phyloP scores from a whole-genome alignment of 2,888 invertebrate genomes.

The Campoplex capitator region DNA sequence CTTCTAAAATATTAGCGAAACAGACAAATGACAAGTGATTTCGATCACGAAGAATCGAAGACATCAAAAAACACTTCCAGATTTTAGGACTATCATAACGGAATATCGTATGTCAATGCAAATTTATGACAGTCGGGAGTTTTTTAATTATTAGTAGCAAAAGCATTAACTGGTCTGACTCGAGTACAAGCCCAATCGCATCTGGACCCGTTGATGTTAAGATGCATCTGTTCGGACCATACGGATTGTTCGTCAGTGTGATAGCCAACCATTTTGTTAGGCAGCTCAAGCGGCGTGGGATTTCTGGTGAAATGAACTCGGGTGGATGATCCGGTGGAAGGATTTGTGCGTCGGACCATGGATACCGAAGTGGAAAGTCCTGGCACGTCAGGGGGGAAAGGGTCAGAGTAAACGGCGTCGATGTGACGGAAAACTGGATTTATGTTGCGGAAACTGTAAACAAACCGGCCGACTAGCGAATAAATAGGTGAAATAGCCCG shows the following conservation, averaged over 20 bases:
- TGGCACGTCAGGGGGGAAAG: slow-evolving; percentile 8
- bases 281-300: slow-evolving; percentile 29
- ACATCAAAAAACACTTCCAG: background rate
- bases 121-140: background rate
- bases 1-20: background rate
- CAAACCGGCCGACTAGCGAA: slow-evolving; percentile 72
- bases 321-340: slow-evolving; percentile 20
- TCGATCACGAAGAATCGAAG: background rate
- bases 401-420: slow-evolving; percentile 74
- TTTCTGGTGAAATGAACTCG: slow-evolving; percentile 44
- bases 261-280: slow-evolving; percentile 5
- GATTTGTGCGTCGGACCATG: slow-evolving; percentile 25
- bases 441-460: slow-evolving; percentile 77
- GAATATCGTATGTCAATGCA: background rate
- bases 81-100: background rate
- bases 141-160: background rate
- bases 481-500: slow-evolving; percentile 73
- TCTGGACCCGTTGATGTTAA: background rate
- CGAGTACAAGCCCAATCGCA: background rate
- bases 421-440: slow-evolving; percentile 78
- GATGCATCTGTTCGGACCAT: background rate
- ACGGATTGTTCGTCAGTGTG: background rate
- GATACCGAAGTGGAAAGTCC: slow-evolving; percentile 43
- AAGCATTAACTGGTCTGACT: background rate
- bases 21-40: slow-evolving; percentile 6